A percentile compares a stretch with the other conserved stretches of the same genome.
phyloP scores from a whole-genome alignment of 2,797 vertebrate species.

The Megaceryle alcyon region DNA sequence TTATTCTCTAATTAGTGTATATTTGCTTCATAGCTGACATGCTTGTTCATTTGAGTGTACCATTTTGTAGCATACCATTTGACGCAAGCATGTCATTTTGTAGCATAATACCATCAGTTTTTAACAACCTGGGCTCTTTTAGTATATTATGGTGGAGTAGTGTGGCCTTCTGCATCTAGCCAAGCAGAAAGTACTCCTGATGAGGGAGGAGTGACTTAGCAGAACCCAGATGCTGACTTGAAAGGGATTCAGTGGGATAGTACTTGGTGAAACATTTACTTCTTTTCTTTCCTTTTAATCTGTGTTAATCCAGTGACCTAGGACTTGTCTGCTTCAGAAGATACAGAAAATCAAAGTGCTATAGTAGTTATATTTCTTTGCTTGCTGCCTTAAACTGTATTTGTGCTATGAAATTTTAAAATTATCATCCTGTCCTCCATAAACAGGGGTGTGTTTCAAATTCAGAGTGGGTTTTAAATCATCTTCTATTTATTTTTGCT shows the following conservation, averaged over 20 bases:
- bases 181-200: not conserved
- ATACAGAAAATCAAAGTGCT: not conserved
- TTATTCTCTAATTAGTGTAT: not conserved
- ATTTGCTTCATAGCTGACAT: not conserved
- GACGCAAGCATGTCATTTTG: not conserved
- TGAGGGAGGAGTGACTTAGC: not conserved
- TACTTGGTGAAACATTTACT: not conserved
- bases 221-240: not conserved
- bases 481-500: not conserved
- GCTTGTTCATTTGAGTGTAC: not conserved
- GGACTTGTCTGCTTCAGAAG: not conserved
- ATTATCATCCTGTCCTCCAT: not conserved
- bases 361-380: not conserved
- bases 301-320: not conserved
- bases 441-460: not conserved
- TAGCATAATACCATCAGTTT: not conserved
- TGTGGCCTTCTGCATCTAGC: not conserved
- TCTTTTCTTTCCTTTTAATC: not conserved
- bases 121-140: not conserved
- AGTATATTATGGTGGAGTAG: not conserved
- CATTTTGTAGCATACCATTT: not conserved
- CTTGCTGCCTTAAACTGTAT: not conserved
- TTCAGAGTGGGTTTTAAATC: not conserved
- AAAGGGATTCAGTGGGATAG: not conserved
- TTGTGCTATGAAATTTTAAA: not conserved